Base-by-base conservation (phyloP, 2,797 vertebrate species). In the Danio jaintianensis region DNA sequence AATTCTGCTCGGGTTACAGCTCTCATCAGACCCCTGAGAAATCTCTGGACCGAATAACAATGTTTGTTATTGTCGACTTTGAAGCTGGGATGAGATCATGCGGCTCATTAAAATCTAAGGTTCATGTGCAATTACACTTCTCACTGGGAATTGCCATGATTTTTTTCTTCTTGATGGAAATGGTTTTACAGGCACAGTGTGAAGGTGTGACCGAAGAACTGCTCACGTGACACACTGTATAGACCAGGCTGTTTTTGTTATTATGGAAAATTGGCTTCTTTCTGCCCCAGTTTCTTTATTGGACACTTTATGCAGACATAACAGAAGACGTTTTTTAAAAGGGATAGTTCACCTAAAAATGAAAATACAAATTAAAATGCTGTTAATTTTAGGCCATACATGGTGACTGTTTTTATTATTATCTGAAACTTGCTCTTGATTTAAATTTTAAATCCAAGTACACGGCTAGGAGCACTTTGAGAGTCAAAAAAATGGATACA, bases 11-110 rank as follows among this genome's bases (percentile, higher is more conserved):
- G 5, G 66, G 76, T 78, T 69, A 69, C 64, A 50, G 48, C 29
- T 69, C 76, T 70, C 66, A 61, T 69, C 56, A 48, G 29, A 69
- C 76, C 64, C 76, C 22, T 16, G 76, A 70, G 76, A 69, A 40
- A 61, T 78, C 55, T 68, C 52, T 48, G 64, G 55, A 36, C 64
- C 58, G 52, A 56, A 68, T 45, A 48, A 58, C 75, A 68, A 4
- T 38, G 53, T 56, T 67, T 47, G 62, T 58, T 56, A 47, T 77
- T 66, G 15, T 77, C 40, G 7, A 8, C 20, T 45, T 67, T 18
- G 8, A 68, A 48, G 53, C 42, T 47, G 40, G 40, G 52, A 77
- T 68, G 75, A 47, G 42, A 69, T 71, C 69, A 71, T 56, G n/a
- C 52, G 18, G 42, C 22, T 78, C 66, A 61, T 78, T 78, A 47